Base-by-base conservation (phyloP, 2,888 invertebrate species). In the Chymomyza caudatula region DNA sequence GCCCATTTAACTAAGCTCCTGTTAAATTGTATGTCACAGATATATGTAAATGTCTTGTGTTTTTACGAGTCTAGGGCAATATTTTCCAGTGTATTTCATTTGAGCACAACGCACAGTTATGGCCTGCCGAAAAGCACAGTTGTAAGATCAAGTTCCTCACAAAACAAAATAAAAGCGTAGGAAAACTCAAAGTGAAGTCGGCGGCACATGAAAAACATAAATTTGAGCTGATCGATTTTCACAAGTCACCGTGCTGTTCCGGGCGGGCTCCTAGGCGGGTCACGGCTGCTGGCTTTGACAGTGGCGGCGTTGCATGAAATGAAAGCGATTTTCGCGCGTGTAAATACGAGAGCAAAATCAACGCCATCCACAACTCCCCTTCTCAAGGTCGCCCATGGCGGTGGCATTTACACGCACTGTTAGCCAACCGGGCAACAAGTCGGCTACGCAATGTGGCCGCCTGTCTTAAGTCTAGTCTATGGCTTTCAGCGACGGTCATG, bases 381-480 rank as follows among this genome's bases (percentile, higher is more conserved):
- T 8, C 29, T 37, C 11, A 8, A 37, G 11, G 11, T 37, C 29
- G 29, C 29, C 29, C 29, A 37, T 37, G 29, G 11, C 15, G 25
- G 25, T 53, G 25, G 23, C 53, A 29, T 23, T 53, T 53, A 53
- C 53, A 53, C 53, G 53, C 53, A 53, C 25, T 22, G 53, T 15
- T 25, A 53, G 23, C 20, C 53, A 52, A 29, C 29, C 51, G 65
- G 43, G 43, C 60, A 61, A 42, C 71, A 71, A 73, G 76, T 76
- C 78, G 73, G 73, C 65, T 69, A 59, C 71, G 68, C 67, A 75
- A 73, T 73, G 58, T 59, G 64, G 47, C 4, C 15, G 44, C 13
- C n/a, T 13, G 15, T 17, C 44, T 44, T 5, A 4, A 15, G n/a
- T 44, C 44, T 37, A 37, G 29, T 37, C n/a, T n/a, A n/a, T n/a